Evolutionary conservation across 2,797 vertebrate species (phyloP), one percentile per base, ranked within the genome.

Genomic region (Centroberyx gerrardi): DNA sequence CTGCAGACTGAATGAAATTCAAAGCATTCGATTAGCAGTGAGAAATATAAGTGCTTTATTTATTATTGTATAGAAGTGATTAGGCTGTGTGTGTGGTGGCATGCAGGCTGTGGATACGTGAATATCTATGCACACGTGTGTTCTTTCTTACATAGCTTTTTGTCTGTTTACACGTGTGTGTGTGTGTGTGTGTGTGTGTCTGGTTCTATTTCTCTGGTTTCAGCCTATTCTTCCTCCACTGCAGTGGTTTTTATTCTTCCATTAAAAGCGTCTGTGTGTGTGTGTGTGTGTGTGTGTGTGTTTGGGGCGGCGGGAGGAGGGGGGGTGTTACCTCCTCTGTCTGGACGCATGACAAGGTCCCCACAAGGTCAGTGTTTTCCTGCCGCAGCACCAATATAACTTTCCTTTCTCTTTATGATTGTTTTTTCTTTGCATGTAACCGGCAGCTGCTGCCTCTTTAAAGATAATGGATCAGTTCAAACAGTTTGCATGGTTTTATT

Each of bases 1-100:
- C 71, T 69, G n/a, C 29, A 14, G 65, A 27, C 52, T 36, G 61
- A 78, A 76, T 27, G 64, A 76, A 72, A 73, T 78, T 69, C 70
- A 69, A 66, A 66, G 56, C n/a, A 2, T 70, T 66, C 40, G 8
- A 51, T 81, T 76, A 68, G 70, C 72, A 49, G 54, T 18, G 68
- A 29, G 48, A 79, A 67, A 80, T 61, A 56, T 4, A 29, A 69
- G 62, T 44, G 55, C 42, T 72, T 68, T 68, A 55, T 65, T 27
- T 56, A 2, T 54, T 44, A 51, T 12, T 36, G 28, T 56, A 29
- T 44, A 14, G 49, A 10, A 40, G 51, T 52, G 33, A 33, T 56
- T 10, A 7, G 22, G 6, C 9, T 28, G 51, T 36, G 56, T 66
- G 12, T 59, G 49, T 49, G 31, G 15, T 51, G 15, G 48, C 48